Evolutionary conservation across 1,140 invertebrate genomes (phyloP), one percentile per base, ranked within the genome.

Genomic region (Tetramorium parvispinum): DNA sequence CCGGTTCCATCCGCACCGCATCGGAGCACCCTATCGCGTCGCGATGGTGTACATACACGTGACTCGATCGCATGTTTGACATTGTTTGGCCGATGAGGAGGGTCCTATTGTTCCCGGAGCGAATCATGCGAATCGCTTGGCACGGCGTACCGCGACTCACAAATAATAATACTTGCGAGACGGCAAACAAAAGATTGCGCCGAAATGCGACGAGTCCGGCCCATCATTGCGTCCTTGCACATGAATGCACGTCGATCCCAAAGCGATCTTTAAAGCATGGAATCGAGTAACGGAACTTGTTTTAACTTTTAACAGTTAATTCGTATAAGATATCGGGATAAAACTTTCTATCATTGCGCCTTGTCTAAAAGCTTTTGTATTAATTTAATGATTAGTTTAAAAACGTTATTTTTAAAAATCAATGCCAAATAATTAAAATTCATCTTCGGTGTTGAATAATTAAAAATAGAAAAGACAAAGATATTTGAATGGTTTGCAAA

Each of bases 91-190:
- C 78, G 79, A 91, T 78, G 89, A 85, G 85, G 86, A 86, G 86
- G 86, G 87, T 73, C 89, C 91, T 68, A 93, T 93, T 93, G 93
- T 93, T 92, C 85, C 61, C 40, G 55, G 51, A 87, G 65, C 91
- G 91, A 61, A 85, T 65, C 89, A 89, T 91, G 89, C 89, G 88
- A 92, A 91, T 91, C 88, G 85, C 63, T 68, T 24, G 59, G 63
- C 59, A 27, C 83, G 49, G 49, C 37, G 11, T 63, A 63, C 21
- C 49, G 40, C 79, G 24, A 37, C 77, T 59, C 86, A 18, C 81
- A 90, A 81, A 90, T 92, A 88, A 88, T 86, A 90, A 85, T 82
- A 91, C 92, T 89, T 73, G 86, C 85, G 77, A 46, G 87, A 85
- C 82, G 66, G 90, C 89, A 86, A 90, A 92, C 86, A 88, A 90